A percentile compares a stretch with the other conserved stretches of the same genome.
Evolutionary conservation across 2,888 invertebrate species (phyloP).

Genomic region (Cosmia pyralina): DNA sequence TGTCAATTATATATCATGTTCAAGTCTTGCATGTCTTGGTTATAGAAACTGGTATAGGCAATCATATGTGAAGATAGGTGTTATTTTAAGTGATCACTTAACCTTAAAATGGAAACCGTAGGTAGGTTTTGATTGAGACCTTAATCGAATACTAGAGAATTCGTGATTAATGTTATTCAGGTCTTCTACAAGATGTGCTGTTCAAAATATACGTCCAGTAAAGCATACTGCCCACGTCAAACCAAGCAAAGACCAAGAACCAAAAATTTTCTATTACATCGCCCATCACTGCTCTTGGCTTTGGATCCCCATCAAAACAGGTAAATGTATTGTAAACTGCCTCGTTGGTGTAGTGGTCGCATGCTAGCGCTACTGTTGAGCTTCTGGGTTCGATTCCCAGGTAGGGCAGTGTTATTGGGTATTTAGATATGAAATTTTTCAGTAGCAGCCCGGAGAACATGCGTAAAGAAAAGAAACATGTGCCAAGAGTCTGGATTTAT

Average conservation of each 20-base stretch:
- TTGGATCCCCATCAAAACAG: not conserved
- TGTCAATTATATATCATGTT: conserved; percentile 41
- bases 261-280: not conserved
- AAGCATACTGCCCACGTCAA: not conserved
- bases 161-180: not conserved
- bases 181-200: not conserved
- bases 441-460: not conserved
- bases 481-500: not conserved
- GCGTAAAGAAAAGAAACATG: not conserved
- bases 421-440: too few relatives aligned
- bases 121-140: not conserved
- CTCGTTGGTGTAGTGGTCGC: not conserved
- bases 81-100: conserved; percentile 2
- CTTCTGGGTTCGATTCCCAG: not conserved
- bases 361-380: not conserved
- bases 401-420: not conserved
- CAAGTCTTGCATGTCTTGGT: conserved; percentile 31
- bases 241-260: not conserved
- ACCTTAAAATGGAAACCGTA: not conserved
- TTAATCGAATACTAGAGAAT: not conserved
- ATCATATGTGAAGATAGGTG: conserved; percentile 2
- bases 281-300: not conserved
- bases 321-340: not conserved
- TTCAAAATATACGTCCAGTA: not conserved
- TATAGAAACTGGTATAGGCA: conserved; percentile 1